Evolutionary conservation across 2,888 invertebrate species (phyloP), one percentile per base, ranked within the genome.

Genomic region (Ochlodes sylvanus): DNA sequence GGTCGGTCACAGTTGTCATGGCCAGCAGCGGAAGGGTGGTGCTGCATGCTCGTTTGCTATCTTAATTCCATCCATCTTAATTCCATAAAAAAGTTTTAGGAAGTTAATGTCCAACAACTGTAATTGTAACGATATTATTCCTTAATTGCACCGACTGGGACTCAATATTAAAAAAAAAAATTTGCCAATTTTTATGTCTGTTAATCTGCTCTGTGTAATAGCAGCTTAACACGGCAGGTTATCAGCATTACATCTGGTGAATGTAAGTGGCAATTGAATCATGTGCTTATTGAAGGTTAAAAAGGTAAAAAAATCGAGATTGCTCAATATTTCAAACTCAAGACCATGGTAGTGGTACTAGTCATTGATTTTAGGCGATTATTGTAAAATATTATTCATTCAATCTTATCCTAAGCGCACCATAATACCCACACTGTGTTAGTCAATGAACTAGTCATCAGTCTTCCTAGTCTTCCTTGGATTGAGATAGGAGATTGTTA

Each of bases 251-350:
- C 52, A 54, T 63, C 41, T 41, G 50, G 64, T 64, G 64, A 64
- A 64, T 64, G 57, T 55, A 57, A 64, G n/a, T 50, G 19, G 63
- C 34, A 41, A 52, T 63, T 63, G 41, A 63, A 21, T 41, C 19
- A 50, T 54, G 12, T 63, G 32, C 57, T 47, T 10, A 34, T 55
- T 56, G 64, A 64, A 64, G 64, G 64, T 57, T 47, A 44, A 34
- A 27, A 38, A 7, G 64, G n/a, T 21, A 64, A 56, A 64, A 27
- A 19, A 54, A 38, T 17, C n/a, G 12, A 15, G 44, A 56, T 64
- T 64, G 55, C 56, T 42, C 34, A 62, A 63, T 47, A 47, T 56
- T 32, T 27, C n/a, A n/a, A 2, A 41, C 19, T 19, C 10, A 57
- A 41, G 15, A 57, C 19, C 9, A 47, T 47, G 38, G 38, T 10